These are phyloP conservation scores for Leuciscus idus DNA, from an alignment of 2,113 vertebrate genomes.

Conservation along the genomic window DNA sequence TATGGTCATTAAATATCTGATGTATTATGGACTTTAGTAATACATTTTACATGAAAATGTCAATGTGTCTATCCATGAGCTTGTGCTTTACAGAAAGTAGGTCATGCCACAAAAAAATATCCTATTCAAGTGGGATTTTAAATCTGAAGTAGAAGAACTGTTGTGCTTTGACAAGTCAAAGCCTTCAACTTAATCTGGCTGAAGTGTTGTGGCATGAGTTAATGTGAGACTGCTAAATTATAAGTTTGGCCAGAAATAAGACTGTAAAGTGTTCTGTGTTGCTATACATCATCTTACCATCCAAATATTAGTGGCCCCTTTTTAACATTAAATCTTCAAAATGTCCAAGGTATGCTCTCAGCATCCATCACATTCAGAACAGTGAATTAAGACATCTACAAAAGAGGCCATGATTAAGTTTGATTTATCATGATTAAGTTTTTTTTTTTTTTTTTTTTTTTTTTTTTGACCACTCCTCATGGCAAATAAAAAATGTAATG, in stretches of 20 bases:
- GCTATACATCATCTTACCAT: background rate
- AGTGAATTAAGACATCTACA: background rate
- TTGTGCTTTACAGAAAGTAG: background rate
- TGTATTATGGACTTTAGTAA: background rate
- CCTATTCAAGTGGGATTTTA: background rate
- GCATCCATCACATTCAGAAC: background rate
- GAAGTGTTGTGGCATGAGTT: background rate
- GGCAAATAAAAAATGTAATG: background rate
- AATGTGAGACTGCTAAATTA: background rate
- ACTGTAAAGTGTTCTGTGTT: background rate
- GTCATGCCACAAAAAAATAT: background rate
- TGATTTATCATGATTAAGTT: background rate
- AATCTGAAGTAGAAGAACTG: background rate
- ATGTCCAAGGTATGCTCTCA: background rate
- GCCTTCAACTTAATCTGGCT: background rate
- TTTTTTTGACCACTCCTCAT: background rate
- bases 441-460: background rate
- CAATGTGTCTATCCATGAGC: constrained; percentile 3
- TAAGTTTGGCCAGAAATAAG: background rate
- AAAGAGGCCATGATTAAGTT: background rate
- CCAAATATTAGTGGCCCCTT: background rate
- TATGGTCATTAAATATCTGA: background rate
- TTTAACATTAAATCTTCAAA: background rate
- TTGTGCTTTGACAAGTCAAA: background rate
- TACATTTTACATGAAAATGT: background rate